These are phyloP conservation scores for Xyliphius kryptos DNA, from an alignment of 2,113 vertebrate genomes.

Conservation along the genomic window DNA sequence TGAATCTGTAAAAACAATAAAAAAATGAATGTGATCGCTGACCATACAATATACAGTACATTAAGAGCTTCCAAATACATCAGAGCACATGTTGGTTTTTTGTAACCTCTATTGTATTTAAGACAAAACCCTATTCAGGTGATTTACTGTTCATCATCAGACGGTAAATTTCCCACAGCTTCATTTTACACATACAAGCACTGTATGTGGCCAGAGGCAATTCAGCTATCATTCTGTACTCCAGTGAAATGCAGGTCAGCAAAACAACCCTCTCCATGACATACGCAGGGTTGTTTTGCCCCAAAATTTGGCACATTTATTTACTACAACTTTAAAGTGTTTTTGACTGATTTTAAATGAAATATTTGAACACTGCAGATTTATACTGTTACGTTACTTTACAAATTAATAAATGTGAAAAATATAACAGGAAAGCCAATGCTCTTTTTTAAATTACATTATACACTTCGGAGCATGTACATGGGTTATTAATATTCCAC, in stretches of 20 bases:
- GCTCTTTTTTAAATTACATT: constrained; percentile 8
- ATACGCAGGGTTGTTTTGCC: not conserved
- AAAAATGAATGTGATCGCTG: not conserved
- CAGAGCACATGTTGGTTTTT: constrained; percentile 11
- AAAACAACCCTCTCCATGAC: constrained; percentile 1
- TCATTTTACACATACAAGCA: constrained; percentile 22
- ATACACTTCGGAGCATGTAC: not conserved
- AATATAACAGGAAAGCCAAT: constrained; percentile 5
- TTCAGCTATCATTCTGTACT: not conserved
- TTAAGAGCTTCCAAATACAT: constrained; percentile 2
- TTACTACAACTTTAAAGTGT: not conserved
- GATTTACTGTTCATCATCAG: constrained; percentile 11
- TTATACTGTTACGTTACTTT: constrained; percentile 5
- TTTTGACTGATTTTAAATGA: not conserved
- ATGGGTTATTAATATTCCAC: constrained; percentile 5
- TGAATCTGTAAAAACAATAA: not conserved
- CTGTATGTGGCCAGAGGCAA: constrained; percentile 1
- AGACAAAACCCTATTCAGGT: constrained; percentile 3
- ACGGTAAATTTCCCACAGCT: constrained; percentile 5
- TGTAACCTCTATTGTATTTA: constrained; percentile 4
- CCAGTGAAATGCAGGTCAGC: not conserved
- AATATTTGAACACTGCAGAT: not conserved
- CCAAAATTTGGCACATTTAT: not conserved
- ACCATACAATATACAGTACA: not conserved
- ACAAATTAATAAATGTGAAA: constrained; percentile 11